These are phyloP conservation scores for Drosophila funebris DNA, from an alignment of 1,140 invertebrate species.

Conservation along the genomic window DNA sequence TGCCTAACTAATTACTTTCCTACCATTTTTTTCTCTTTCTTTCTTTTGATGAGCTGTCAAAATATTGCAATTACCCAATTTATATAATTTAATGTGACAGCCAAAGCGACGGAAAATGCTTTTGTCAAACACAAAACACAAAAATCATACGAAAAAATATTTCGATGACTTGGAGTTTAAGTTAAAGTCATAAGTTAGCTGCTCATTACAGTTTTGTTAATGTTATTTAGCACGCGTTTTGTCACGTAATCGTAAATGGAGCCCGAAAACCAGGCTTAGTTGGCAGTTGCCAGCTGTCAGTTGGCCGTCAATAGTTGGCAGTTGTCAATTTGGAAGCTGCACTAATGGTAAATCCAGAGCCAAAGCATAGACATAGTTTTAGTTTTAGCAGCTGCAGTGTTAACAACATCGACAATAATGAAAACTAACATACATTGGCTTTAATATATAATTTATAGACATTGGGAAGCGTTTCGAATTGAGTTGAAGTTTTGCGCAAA, in stretches of 20 bases:
- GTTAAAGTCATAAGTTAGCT: slow-evolving; percentile 60
- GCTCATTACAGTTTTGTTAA: slow-evolving; percentile 62
- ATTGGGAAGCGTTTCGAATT: slow-evolving; percentile 62
- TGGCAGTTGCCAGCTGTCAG: neutral
- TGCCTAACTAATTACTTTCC: neutral
- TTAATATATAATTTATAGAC: slow-evolving; percentile 54
- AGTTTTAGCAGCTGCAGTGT: slow-evolving; percentile 12
- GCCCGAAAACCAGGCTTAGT: slow-evolving; percentile 9
- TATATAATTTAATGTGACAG: slow-evolving; percentile 58
- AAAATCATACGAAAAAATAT: slow-evolving; percentile 41
- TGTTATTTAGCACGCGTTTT: slow-evolving; percentile 57
- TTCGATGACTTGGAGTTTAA: slow-evolving; percentile 40
- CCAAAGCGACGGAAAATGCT: slow-evolving; percentile 29
- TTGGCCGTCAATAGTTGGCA: too few relatives aligned
- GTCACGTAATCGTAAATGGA: slow-evolving; percentile 73
- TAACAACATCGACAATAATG: slow-evolving; percentile 12
- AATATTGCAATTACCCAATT: slow-evolving; percentile 53
- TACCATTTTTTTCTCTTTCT: slow-evolving; percentile 1
- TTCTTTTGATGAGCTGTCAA: slow-evolving; percentile 52
- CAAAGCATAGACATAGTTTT: neutral
- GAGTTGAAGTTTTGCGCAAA: slow-evolving; percentile 32
- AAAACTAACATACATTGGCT: slow-evolving; percentile 33
- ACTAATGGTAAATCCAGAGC: slow-evolving; percentile 39
- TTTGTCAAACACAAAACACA: slow-evolving; percentile 30
- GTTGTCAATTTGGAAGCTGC: slow-evolving; percentile 30